A percentile compares a stretch with the other conserved stretches of the same genome.
phyloP scores from a whole-genome alignment of 1,140 invertebrate species.

The Drosophila tristis region DNA sequence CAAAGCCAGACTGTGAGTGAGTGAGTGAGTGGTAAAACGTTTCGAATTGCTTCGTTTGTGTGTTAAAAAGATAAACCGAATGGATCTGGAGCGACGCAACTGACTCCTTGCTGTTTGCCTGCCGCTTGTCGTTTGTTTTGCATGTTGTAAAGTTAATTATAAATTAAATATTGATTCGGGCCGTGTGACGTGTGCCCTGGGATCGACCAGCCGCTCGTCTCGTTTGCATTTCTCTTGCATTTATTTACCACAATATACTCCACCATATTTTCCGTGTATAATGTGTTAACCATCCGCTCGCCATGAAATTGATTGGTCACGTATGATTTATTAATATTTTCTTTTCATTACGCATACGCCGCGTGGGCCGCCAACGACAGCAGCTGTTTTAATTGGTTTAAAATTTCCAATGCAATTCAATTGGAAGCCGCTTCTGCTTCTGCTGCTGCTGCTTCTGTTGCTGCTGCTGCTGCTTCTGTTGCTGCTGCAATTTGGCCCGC shows the following conservation, averaged over 20 bases:
- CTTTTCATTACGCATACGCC: constrained; percentile 81
- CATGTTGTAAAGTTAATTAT: constrained; percentile 83
- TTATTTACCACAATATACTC: neutral
- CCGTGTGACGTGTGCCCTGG: constrained; percentile 46
- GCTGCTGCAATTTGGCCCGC: constrained; percentile 57
- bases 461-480: constrained; percentile 20
- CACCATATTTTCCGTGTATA: neutral
- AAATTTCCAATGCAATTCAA: constrained; percentile 70
- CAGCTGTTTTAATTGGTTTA: constrained; percentile 82
- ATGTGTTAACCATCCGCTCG: constrained; percentile 32
- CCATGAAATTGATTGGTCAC: constrained; percentile 80
- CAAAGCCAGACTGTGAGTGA: too few species aligned
- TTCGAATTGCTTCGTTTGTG: constrained; percentile 41
- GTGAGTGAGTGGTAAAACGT: constrained; percentile 7
- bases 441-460: constrained; percentile 17
- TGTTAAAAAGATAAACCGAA: constrained; percentile 68
- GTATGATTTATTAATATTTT: constrained; percentile 82
- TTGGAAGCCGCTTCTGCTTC: constrained; percentile 9
- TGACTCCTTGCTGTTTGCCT: constrained; percentile 55
- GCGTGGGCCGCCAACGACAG: constrained; percentile 58
- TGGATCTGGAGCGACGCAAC: constrained; percentile 23
- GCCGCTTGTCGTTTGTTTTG: constrained; percentile 63
- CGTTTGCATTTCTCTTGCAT: constrained; percentile 36
- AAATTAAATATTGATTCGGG: constrained; percentile 82
- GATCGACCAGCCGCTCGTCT: constrained; percentile 14